Base-by-base conservation (phyloP, 2,113 vertebrate genomes). In the Melospiza melodia region DNA sequence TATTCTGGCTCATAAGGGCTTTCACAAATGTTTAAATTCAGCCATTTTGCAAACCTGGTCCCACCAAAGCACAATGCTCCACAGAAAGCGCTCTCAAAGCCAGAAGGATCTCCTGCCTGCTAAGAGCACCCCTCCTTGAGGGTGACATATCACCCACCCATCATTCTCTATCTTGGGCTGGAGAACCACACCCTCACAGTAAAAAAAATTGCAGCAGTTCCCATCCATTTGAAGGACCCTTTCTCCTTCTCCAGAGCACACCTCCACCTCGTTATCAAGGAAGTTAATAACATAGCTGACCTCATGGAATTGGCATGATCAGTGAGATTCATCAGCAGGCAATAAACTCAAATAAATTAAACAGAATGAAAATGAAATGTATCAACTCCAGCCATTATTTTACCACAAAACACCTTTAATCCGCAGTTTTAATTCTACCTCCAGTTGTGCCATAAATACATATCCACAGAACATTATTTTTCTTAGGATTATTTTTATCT, bases 261-360 rank as follows among this genome's bases (percentile, higher is more conserved):
- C 43, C 68, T 80, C 80, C 41, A 24, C 73, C 86, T 95, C 2
- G 0, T 62, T 87, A 87, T 4, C 31, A 14, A 90, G 76, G 74
- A 90, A 97, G 73, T 90, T 88, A 91, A 41, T 88, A 92, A 87
- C 14, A 2, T 5, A 78, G 44, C 54, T 93, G 78, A 91, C 74
- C 39, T 77, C 85, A 77, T 11, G 5, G 75, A 96, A 81, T 13
- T 24, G 19, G 76, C 87, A 83, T 58, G 73, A 65, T 85, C 15
- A 6, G 39, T 54, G 80, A 91, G 23, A 88, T 46, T 87, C 18
- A n/a, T n/a, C 10, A 6, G 66, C 30, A 89, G 83, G 62, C 43
- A 90, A 94, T 72, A 85, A 92, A 85, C 18, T 58, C 81, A 89
- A 94, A 94, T 69, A 89, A 90, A 94, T 76, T 72, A 82, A 94